Percentiles rank a stretch among this genome's conserved stretches.
Conservation (phyloP, 2,113 vertebrate species). For the Barnardius zonarius region DNA sequence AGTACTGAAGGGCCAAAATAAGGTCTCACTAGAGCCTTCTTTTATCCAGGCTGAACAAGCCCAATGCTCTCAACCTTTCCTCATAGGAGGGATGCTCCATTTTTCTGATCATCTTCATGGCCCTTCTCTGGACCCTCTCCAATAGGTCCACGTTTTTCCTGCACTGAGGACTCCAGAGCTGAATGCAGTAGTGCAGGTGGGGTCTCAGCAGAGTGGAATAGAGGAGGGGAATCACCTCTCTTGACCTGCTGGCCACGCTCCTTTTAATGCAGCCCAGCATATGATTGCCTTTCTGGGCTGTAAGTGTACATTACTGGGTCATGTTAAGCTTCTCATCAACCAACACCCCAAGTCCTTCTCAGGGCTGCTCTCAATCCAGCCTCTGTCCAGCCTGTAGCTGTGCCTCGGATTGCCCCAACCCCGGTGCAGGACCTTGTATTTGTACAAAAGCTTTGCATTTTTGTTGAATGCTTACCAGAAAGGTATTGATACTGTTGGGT, state of each 20-base stretch:
- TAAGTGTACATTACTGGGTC: neutral
- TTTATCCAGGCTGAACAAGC: neutral
- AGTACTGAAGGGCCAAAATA: neutral
- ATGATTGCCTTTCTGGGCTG: neutral
- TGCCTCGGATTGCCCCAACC: neutral
- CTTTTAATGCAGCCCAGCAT: neutral
- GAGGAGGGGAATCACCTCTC: neutral
- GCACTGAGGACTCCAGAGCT: neutral
- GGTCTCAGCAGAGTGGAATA: neutral
- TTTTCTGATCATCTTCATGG: neutral
- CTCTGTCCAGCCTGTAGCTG: neutral
- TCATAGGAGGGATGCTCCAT: neutral
- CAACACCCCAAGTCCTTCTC: neutral
- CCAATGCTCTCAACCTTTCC: neutral
- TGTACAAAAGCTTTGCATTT: neutral
- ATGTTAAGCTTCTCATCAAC: neutral
- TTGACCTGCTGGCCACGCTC: neutral
- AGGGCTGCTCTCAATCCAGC: neutral
- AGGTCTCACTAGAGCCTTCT: neutral
- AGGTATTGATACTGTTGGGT: fast-evolving
- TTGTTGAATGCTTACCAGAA: neutral
- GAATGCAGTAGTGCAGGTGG: neutral
- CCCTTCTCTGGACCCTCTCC: neutral
- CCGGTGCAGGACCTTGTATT: neutral
- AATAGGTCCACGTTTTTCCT: neutral